These are phyloP conservation scores for Diarsia mendica DNA, from an alignment of 2,888 invertebrate genomes.

Conservation along the genomic window DNA sequence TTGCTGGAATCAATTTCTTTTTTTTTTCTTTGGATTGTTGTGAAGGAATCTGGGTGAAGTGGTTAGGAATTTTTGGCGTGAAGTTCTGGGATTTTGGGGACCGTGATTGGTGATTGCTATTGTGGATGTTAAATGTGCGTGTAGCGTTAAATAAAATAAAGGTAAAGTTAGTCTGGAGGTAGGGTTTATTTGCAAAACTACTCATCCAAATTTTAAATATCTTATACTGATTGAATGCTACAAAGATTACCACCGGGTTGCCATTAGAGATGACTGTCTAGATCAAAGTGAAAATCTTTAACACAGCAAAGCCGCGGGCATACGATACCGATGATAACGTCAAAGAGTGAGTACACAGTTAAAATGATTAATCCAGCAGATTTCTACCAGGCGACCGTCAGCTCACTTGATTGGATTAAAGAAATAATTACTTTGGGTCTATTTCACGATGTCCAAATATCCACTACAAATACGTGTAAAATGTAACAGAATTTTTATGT, in stretches of 20 bases:
- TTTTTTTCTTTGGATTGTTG: constrained; percentile 26
- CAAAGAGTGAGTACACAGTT: not conserved
- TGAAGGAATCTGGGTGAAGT: constrained; percentile 14
- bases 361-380: not conserved
- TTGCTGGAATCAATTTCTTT: constrained; percentile 81
- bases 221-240: not conserved
- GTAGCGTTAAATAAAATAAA: not conserved
- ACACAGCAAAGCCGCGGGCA: not conserved
- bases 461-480: too few species aligned
- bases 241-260: not conserved
- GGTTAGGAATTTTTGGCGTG: constrained; percentile 22
- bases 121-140: not conserved
- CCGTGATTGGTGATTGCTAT: not conserved
- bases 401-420: not conserved
- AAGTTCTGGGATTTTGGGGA: not conserved
- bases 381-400: not conserved
- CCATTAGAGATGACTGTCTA: not conserved
- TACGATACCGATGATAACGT: not conserved
- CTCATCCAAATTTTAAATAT: not conserved
- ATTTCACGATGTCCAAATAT: too few species aligned
- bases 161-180: not conserved
- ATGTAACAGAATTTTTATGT: too few species aligned
- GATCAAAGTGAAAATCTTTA: not conserved
- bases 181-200: not conserved
- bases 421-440: too few species aligned